These are phyloP conservation scores for Tachypleus tridentatus DNA, from an alignment of 1,140 invertebrate species.

Conservation along the genomic window DNA sequence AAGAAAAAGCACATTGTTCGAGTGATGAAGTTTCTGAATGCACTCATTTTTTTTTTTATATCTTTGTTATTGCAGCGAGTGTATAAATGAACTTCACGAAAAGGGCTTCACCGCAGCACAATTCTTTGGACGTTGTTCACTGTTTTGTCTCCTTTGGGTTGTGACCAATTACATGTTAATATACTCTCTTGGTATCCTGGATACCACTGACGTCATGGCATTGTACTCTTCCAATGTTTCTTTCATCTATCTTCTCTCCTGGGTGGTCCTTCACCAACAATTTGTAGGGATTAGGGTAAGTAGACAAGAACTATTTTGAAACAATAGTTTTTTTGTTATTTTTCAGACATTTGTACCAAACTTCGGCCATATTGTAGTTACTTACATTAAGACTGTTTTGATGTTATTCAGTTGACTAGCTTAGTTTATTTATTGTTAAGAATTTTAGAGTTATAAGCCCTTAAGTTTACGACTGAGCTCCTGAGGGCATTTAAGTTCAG, in stretches of 20 bases:
- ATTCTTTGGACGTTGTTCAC: conserved; percentile 49
- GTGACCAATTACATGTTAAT: conserved; percentile 87
- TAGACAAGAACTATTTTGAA: conserved; percentile 16
- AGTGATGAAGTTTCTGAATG: no score
- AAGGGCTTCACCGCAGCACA: conserved; percentile 27
- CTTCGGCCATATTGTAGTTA: no score
- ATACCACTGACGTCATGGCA: conserved; percentile 81
- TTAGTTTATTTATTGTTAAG: no score
- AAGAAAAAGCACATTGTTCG: no score
- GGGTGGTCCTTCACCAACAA: conserved; percentile 91
- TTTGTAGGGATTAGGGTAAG: conserved; percentile 89
- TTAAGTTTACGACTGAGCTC: no score
- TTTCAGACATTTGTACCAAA: no score
- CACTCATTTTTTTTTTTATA: background rate
- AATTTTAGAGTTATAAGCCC: no score
- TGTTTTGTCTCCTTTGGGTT: conserved; percentile 83
- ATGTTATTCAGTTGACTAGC: no score
- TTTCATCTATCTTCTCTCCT: conserved; percentile 83
- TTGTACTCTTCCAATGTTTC: conserved; percentile 86
- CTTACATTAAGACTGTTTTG: no score
- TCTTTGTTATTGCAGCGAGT: conserved; percentile 27
- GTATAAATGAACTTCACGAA: conserved; percentile 28
- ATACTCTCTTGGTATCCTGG: conserved; percentile 63
- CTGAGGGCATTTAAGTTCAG: no score
- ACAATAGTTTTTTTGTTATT: no score